A percentile compares a stretch with the other conserved stretches of the same genome.
These are phyloP conservation scores for Petroica traversi DNA, from an alignment of 2,113 vertebrate genomes.

Conservation along the genomic window DNA sequence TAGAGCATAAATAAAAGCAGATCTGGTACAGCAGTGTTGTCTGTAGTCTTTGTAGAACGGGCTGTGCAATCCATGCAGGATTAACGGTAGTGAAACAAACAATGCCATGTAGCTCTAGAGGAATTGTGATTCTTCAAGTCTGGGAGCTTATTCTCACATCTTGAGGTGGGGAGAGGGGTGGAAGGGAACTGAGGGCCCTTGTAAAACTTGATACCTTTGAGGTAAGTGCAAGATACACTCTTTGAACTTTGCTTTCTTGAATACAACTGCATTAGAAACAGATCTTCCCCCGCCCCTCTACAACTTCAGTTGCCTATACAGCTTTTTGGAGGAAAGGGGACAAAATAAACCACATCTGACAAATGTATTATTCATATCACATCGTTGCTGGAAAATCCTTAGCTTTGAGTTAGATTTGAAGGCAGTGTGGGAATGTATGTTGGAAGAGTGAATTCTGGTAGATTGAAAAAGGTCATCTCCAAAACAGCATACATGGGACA, in stretches of 20 bases:
- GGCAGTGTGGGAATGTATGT: background rate
- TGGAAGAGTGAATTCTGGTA: background rate
- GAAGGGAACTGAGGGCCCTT: background rate
- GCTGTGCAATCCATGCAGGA: background rate
- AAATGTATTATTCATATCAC: background rate
- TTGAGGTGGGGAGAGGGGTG: fast-evolving
- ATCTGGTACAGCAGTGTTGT: background rate
- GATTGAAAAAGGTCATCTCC: background rate
- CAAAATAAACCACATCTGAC: background rate
- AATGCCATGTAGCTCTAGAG: background rate
- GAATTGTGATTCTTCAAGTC: background rate
- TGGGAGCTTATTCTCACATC: background rate
- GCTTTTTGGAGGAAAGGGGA: background rate
- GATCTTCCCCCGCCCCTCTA: background rate
- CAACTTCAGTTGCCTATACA: background rate
- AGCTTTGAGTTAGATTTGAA: background rate
- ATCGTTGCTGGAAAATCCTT: background rate
- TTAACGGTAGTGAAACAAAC: background rate
- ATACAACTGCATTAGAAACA: background rate
- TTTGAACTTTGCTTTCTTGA: background rate
- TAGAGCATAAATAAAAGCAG: background rate
- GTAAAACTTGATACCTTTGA: background rate
- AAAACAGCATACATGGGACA: background rate
- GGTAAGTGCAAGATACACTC: background rate
- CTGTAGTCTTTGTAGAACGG: background rate